These are phyloP conservation scores for Etheostoma cragini DNA, from an alignment of 2,113 vertebrate genomes.

Conservation along the genomic window DNA sequence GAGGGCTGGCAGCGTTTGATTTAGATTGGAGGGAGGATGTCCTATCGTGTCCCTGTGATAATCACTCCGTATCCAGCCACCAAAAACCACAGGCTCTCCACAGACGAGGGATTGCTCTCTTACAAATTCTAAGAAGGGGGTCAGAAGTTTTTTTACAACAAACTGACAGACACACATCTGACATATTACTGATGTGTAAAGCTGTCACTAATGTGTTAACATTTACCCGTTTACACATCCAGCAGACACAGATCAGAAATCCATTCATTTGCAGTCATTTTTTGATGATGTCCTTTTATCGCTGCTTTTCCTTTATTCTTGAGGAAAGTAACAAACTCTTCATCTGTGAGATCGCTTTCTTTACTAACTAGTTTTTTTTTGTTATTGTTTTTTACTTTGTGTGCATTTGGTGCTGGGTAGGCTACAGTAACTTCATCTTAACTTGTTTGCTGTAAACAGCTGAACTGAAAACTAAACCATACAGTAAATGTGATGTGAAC, in stretches of 20 bases:
- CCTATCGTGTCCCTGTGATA: constrained; percentile 46
- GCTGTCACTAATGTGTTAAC: background rate
- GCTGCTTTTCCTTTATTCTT: background rate
- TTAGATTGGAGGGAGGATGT: constrained; percentile 28
- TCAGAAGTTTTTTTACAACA: background rate
- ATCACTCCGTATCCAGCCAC: background rate
- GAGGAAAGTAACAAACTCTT: background rate
- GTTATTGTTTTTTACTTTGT: no score
- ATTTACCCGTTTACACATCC: background rate
- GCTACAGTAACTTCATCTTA: no score
- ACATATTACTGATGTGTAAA: background rate
- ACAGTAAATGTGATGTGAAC: no score
- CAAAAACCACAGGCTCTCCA: background rate
- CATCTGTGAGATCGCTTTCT: no score
- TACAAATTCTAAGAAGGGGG: background rate
- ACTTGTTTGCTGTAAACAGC: no score
- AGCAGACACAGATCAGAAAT: background rate
- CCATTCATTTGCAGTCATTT: background rate
- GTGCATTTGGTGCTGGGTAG: no score
- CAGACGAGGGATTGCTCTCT: background rate
- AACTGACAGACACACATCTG: background rate
- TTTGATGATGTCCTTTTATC: no score
- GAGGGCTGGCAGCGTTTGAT: constrained; percentile 20
- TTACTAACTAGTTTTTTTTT: no score
- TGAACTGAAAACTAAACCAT: no score